phyloP scores from a whole-genome alignment of 2,113 vertebrate genomes.

The Alligator mississippiensis region DNA sequence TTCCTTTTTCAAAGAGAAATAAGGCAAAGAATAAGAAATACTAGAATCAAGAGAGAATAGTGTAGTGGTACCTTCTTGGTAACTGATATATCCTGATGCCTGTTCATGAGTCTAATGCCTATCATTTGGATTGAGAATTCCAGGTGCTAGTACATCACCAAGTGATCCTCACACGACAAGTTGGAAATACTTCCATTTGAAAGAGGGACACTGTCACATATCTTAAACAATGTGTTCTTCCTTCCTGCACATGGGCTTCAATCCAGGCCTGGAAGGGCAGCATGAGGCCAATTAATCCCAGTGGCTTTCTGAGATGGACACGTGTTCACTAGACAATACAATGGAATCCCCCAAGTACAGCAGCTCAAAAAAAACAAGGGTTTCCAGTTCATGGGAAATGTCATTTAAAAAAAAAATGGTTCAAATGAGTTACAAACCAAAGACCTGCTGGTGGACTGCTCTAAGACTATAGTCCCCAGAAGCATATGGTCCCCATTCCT shows the following conservation, averaged over 20 bases:
- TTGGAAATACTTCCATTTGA: background rate
- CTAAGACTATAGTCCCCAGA: too few species aligned
- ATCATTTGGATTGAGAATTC: background rate
- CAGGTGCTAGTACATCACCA: background rate
- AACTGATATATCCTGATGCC: background rate
- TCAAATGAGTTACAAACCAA: too few species aligned
- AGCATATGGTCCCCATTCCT: too few species aligned
- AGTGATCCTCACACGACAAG: background rate
- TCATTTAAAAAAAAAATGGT: too few species aligned
- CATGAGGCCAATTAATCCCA: background rate
- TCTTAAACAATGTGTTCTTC: background rate
- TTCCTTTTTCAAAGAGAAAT: background rate
- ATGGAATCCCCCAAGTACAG: background rate
- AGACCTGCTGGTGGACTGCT: too few species aligned
- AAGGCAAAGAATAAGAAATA: background rate
- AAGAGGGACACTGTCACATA: background rate
- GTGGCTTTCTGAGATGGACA: background rate
- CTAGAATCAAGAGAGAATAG: background rate
- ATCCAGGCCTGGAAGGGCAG: background rate
- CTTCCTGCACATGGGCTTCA: background rate
- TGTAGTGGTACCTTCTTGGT: background rate
- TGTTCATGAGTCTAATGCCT: background rate
- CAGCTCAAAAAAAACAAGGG: too few species aligned
- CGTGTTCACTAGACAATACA: background rate
- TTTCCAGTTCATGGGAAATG: too few species aligned